Conservation (phyloP, 2,797 vertebrate species). For the Spinus pinus region DNA sequence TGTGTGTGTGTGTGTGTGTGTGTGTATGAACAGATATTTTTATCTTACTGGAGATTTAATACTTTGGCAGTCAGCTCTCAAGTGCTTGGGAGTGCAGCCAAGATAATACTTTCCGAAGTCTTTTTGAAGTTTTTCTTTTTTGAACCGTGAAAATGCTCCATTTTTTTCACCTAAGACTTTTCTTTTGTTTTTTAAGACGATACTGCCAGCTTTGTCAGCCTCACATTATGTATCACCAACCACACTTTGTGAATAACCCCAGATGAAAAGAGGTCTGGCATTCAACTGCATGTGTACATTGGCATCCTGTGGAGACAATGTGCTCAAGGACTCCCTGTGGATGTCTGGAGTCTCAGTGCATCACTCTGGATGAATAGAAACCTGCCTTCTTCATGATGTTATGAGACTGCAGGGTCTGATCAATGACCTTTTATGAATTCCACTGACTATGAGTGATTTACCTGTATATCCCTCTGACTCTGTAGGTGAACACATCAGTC, state of each 20-base stretch:
- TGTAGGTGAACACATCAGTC: not conserved
- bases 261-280: not conserved
- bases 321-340: not conserved
- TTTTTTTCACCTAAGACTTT: not conserved
- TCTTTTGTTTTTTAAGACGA: not conserved
- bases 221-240: not conserved
- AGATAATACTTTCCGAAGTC: slow-evolving; percentile 6
- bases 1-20: not conserved
- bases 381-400: not conserved
- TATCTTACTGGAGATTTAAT: slow-evolving; percentile 17
- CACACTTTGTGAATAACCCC: not conserved
- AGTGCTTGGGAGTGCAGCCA: slow-evolving; percentile 1
- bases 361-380: not conserved
- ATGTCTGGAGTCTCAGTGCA: not conserved
- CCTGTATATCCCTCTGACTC: not conserved
- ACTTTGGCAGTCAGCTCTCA: slow-evolving; percentile 24
- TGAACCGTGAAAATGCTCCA: not conserved
- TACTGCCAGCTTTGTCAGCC: not conserved
- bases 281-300: not conserved
- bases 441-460: not conserved
- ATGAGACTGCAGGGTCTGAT: not conserved
- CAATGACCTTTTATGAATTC: not conserved
- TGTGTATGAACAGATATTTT: not conserved
- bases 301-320: not conserved
- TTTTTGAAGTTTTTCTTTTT: slow-evolving; percentile 16